These are phyloP conservation scores for Ascidia mentula DNA, from an alignment of 23 tunicate species.

Conservation along the genomic window DNA sequence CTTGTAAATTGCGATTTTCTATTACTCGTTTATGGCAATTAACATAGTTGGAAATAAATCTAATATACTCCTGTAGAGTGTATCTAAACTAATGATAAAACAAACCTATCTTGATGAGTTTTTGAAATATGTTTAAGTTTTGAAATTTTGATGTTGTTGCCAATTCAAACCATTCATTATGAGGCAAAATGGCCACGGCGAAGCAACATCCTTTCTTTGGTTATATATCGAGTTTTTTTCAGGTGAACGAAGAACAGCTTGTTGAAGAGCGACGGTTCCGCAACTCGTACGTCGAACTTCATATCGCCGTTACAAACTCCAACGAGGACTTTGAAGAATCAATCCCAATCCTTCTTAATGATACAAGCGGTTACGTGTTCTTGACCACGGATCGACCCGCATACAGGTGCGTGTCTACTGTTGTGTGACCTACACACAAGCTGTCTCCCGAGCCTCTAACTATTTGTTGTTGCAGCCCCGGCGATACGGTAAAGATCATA, in stretches of 20 bases:
- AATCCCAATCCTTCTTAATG: constrained; percentile 23
- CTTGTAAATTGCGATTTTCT: no score
- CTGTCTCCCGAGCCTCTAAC: not conserved
- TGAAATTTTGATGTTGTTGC: no score
- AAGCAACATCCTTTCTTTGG: no score
- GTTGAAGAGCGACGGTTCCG: not conserved
- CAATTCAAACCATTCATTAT: no score
- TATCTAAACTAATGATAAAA: no score
- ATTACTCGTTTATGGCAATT: no score
- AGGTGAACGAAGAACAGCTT: not conserved
- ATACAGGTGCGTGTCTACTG: constrained; percentile 29
- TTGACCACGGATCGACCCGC: constrained; percentile 59
- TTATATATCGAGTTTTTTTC: not conserved
- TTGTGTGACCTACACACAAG: not conserved
- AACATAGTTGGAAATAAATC: no score
- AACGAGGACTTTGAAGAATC: constrained; percentile 5
- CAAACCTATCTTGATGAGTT: no score
- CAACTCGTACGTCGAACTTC: not conserved
- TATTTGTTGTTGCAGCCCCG: not conserved
- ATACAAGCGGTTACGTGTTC: constrained; percentile 41
- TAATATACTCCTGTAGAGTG: no score
- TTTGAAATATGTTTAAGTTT: no score
- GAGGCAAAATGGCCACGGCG: no score
- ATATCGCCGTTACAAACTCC: not conserved
- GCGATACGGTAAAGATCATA: not conserved